Percentiles rank a stretch among this genome's conserved stretches.
phyloP scores from a whole-genome alignment of 1,140 invertebrate genomes.

The Paraescarpia echinospica region DNA sequence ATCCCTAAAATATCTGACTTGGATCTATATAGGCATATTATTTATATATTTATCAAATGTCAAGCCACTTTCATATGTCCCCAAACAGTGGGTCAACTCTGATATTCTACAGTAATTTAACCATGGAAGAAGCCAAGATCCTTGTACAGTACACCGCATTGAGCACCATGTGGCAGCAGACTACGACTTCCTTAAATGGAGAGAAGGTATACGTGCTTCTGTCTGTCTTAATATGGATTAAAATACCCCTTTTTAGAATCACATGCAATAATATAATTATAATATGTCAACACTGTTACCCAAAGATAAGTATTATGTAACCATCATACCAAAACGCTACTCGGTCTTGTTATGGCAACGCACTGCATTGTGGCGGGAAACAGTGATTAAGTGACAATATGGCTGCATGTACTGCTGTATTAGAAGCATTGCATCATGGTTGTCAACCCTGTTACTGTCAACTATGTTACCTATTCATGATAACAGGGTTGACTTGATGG shows the following conservation, averaged over 20 bases:
- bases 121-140: not conserved
- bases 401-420: not conserved
- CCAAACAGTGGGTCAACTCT: constrained; percentile 5
- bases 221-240: constrained; percentile 14
- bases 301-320: constrained; percentile 9
- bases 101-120: constrained; percentile 12
- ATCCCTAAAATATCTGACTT: not conserved
- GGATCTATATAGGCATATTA: constrained; percentile 14
- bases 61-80: constrained; percentile 9
- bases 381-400: constrained; percentile 8
- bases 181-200: constrained; percentile 7
- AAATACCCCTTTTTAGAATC: not conserved
- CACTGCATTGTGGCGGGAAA: constrained; percentile 6
- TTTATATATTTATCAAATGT: not conserved
- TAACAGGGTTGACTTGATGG: not conserved
- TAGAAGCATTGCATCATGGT: no score
- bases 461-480: constrained; percentile 10
- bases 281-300: not conserved
- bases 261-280: not conserved
- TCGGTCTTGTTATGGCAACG: constrained; percentile 9
- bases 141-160: constrained; percentile 15
- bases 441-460: constrained; percentile 19
- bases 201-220: constrained; percentile 19
- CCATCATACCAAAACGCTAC: not conserved
- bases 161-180: constrained; percentile 14